Percentiles rank a stretch among this genome's conserved stretches.
These are phyloP conservation scores for Gastrophryne carolinensis DNA, from an alignment of 2,797 vertebrate genomes.

Conservation along the genomic window DNA sequence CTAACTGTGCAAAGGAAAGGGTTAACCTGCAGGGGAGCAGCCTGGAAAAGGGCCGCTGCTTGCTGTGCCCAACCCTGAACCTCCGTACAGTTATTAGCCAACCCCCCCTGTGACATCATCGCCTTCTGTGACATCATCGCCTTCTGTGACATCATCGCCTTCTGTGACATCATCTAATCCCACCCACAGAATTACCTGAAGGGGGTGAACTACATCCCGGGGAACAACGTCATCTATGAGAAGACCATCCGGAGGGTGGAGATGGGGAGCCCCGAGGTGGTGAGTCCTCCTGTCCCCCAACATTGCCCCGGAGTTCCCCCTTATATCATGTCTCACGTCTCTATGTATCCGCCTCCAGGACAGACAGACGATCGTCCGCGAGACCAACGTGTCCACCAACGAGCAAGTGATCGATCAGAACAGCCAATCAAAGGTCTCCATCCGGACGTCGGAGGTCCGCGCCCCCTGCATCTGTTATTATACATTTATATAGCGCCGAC, in stretches of 20 bases:
- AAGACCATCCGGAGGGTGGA: conserved; percentile 75
- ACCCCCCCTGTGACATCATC: no score
- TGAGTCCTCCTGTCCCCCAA: neutral
- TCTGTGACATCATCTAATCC: no score
- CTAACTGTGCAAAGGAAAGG: no score
- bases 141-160: no score
- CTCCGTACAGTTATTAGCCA: no score
- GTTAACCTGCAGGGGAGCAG: no score
- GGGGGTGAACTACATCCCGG: conserved; percentile 63
- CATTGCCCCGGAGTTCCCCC: neutral
- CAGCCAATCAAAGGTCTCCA: conserved; percentile 41
- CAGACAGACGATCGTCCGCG: conserved; percentile 53
- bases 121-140: no score
- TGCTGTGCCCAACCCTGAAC: no score
- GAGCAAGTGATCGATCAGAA: conserved; percentile 53
- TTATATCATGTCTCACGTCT: neutral
- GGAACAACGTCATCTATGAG: conserved; percentile 75
- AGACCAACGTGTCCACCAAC: conserved; percentile 42
- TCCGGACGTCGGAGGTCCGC: conserved; percentile 54
- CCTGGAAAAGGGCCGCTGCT: no score
- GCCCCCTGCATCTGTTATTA: neutral
- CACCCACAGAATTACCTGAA: conserved; percentile 70
- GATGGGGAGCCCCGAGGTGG: conserved; percentile 39
- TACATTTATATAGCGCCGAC: no score
- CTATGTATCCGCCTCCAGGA: conserved; percentile 47